Conservation (phyloP, 2,888 invertebrate species). For the Parnassius mnemosyne region DNA sequence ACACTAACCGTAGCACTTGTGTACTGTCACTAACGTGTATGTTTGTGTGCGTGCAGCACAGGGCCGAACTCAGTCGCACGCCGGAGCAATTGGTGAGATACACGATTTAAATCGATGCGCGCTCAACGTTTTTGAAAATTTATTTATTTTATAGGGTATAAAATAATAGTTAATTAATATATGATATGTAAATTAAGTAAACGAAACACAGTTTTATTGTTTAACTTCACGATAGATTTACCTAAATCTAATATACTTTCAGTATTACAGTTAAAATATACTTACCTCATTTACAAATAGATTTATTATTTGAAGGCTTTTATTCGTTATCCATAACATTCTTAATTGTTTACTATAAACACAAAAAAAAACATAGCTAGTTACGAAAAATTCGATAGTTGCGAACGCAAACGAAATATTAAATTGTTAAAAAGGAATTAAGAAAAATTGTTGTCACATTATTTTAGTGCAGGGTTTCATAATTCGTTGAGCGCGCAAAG, state of each 20-base stretch:
- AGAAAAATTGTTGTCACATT: no score
- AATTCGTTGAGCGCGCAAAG: slow-evolving; percentile 18
- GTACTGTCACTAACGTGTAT: slow-evolving; percentile 52
- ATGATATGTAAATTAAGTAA: background rate
- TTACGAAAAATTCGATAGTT: no score
- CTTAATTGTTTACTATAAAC: no score
- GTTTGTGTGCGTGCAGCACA: slow-evolving; percentile 65
- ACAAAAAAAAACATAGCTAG: no score
- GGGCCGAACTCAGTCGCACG: slow-evolving; percentile 69
- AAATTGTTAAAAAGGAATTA: background rate
- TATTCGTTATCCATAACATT: no score
- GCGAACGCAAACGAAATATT: slow-evolving; percentile 8
- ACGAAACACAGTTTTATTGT: no score
- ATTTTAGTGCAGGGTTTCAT: background rate
- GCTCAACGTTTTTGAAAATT: slow-evolving; percentile 24
- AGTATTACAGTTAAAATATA: no score
- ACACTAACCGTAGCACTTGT: slow-evolving; percentile 29
- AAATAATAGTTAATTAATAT: background rate
- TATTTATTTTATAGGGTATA: background rate
- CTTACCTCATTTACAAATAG: no score
- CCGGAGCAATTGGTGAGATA: slow-evolving; percentile 73
- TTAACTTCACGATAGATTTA: no score
- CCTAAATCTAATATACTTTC: no score
- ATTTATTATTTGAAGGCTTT: no score
- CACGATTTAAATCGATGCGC: slow-evolving; percentile 30